Evolutionary conservation across 2,797 vertebrate genomes (phyloP).

Genomic region (Pygocentrus nattereri): DNA sequence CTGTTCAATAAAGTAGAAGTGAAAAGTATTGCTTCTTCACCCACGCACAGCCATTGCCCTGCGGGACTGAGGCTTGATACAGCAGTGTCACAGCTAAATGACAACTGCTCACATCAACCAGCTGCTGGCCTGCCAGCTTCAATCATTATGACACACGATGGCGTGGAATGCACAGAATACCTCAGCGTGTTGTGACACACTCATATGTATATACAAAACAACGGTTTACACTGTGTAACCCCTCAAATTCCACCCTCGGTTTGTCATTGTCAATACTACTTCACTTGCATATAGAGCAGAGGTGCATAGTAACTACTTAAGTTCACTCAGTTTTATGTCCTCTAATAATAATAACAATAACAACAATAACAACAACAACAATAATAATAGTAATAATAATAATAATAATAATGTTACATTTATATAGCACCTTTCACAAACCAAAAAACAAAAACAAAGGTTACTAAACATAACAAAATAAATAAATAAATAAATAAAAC

Average conservation of each 20-base stretch:
- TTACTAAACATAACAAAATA: no score
- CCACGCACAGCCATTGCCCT: constrained; percentile 57
- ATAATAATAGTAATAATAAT: no score
- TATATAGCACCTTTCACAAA: no score
- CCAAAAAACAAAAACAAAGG: no score
- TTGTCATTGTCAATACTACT: neutral
- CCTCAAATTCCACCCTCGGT: neutral
- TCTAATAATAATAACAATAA: no score
- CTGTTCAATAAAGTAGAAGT: constrained; percentile 52
- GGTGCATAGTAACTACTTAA: no score
- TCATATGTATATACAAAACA: neutral
- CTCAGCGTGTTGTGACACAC: constrained; percentile 2
- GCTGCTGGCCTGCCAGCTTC: constrained; percentile 67
- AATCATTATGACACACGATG: constrained; percentile 58
- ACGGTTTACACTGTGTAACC: neutral
- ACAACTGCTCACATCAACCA: constrained; percentile 65
- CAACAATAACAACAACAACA: no score
- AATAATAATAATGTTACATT: no score
- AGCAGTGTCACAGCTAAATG: constrained; percentile 55
- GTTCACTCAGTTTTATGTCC: no score
- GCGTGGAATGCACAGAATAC: constrained; percentile 25
- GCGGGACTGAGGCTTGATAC: constrained; percentile 56
- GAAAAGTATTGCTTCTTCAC: constrained; percentile 57
- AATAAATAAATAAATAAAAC: no score
- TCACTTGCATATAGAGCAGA: neutral